Base-by-base conservation (phyloP, 2,797 vertebrate genomes). In the Argyrosomus regius region DNA sequence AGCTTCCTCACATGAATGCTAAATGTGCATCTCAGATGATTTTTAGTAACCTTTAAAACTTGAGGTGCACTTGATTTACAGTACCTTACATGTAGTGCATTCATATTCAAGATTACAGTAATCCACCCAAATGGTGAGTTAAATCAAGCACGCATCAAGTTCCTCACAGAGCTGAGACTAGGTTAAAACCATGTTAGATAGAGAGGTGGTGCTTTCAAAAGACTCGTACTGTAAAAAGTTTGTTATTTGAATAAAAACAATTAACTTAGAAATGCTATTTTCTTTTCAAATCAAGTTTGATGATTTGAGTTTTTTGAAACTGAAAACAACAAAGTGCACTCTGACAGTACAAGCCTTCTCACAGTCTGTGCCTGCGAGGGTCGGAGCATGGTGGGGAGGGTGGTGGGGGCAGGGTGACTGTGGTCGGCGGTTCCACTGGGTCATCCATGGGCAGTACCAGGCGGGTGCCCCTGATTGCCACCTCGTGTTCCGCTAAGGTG, bases 381-480 rank as follows among this genome's bases (percentile, higher is more conserved):
- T 98, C 86, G 1, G 95, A 95, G 75, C 72, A 79, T 0, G 94
- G 92, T 0, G 93, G 93, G 39, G 93, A 93, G 0, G 93, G 94
- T 0, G 92, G 91, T 0, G 92, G 93, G 0, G 92, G 92, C 76
- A 94, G 85, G 39, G 91, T 92, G 73, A 94, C 88, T 0, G 92
- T 92, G 26, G 93, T 94, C 0, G 96, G 95, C 0, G 96, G 92
- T 68, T 97, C 97, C 9, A 61, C 70, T 0, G 96, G 96, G 87
- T 98, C 96, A 0, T 97, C 96, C 95, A 97, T 97, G 53, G 97
- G 97, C 75, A 98, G 96, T 56, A 97, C 97, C 80, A 98, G 94
- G 58, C 97, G 96, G 0, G 97, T 98, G 10, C 97, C 97, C 58
- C 97, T 95, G 85, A 98, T 97, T 7, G 96, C 93, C 35, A 97